These are phyloP conservation scores for Pollenia angustigena DNA, from an alignment of 2,888 invertebrate genomes.

Conservation along the genomic window DNA sequence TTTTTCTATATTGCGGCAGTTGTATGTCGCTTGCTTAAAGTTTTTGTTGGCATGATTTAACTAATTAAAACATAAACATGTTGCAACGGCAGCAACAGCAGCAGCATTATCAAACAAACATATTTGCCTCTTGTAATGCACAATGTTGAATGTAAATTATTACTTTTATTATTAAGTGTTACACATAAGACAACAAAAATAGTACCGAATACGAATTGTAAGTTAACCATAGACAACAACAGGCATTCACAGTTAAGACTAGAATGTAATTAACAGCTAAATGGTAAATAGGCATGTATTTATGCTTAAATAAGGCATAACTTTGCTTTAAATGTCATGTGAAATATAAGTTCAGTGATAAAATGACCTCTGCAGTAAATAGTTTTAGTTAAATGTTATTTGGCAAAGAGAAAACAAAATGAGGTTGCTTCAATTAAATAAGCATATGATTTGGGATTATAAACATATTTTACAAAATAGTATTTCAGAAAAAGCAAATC, in stretches of 20 bases:
- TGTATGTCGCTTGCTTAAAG: constrained; percentile 49
- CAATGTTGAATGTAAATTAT: constrained; percentile 59
- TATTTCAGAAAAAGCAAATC: too few species aligned
- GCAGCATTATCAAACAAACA: constrained; percentile 8
- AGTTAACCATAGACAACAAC: neutral
- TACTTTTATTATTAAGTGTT: constrained; percentile 67
- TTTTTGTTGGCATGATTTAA: constrained; percentile 69
- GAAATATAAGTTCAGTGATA: constrained; percentile 27
- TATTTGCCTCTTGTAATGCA: constrained; percentile 46
- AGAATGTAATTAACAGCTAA: constrained; percentile 67
- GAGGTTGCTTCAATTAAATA: neutral
- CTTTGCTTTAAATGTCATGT: constrained; percentile 46
- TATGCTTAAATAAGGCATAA: constrained; percentile 11
- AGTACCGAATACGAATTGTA: neutral
- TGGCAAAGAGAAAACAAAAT: neutral
- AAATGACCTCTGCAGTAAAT: constrained; percentile 45
- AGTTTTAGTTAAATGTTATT: constrained; percentile 41
- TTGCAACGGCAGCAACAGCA: constrained; percentile 56
- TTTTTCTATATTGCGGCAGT: constrained; percentile 14
- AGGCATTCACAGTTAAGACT: constrained; percentile 11
- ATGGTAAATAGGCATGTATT: constrained; percentile 42
- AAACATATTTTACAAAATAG: too few species aligned
- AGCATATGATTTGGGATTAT: neutral
- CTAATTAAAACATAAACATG: constrained; percentile 74
- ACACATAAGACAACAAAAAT: constrained; percentile 39